Percentiles rank a stretch among this genome's conserved stretches.
Evolutionary conservation across 2,113 vertebrate genomes (phyloP).

Genomic region (Anolis sagrei): DNA sequence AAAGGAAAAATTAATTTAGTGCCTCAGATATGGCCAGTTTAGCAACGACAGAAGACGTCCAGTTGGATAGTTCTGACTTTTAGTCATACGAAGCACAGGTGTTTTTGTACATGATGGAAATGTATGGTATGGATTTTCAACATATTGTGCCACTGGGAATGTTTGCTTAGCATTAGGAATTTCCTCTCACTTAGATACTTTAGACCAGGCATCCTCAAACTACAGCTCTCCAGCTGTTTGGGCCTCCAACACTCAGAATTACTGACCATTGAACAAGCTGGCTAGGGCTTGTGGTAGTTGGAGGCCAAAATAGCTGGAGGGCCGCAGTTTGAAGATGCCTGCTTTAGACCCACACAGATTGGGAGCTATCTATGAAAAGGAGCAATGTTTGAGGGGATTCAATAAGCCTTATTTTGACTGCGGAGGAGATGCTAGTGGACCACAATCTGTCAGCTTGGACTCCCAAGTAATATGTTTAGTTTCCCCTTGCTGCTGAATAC

Average conservation of each 20-base stretch:
- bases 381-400: too few relatives aligned
- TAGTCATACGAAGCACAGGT: background rate
- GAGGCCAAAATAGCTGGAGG: too few relatives aligned
- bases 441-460: background rate
- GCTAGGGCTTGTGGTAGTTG: too few relatives aligned
- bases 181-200: too few relatives aligned
- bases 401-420: background rate
- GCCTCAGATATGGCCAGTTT: constrained; percentile 62
- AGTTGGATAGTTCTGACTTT: background rate
- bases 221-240: too few relatives aligned
- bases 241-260: too few relatives aligned
- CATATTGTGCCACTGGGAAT: background rate
- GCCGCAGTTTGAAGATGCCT: too few relatives aligned
- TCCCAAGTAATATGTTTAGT: background rate
- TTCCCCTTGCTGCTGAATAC: background rate
- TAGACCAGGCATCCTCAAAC: too few relatives aligned
- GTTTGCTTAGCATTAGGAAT: background rate
- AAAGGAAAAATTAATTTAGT: constrained; percentile 57
- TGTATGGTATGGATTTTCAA: background rate
- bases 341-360: background rate
- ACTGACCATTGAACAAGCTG: too few relatives aligned
- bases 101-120: background rate
- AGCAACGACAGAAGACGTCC: constrained; percentile 53
- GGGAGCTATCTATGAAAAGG: background rate
- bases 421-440: background rate